Conservation (phyloP, 37 sponge, comb jelly and placozoan genomes). For the Spongilla lacustris region DNA sequence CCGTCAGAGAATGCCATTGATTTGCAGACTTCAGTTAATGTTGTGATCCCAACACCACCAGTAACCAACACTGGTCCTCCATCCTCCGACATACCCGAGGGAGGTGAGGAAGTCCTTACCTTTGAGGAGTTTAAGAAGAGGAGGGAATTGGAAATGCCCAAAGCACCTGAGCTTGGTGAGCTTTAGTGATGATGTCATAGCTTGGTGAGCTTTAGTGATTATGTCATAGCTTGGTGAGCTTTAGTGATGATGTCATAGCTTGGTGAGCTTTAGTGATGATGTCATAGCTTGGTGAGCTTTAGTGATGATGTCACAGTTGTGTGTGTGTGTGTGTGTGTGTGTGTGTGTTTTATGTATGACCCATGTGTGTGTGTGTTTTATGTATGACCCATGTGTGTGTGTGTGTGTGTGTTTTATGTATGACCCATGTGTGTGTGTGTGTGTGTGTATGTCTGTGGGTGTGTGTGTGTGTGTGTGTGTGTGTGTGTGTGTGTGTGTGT, state of each 20-base stretch:
- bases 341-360: not conserved
- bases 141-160: conserved; percentile 18
- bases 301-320: no score
- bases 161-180: not conserved
- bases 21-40: not conserved
- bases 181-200: not conserved
- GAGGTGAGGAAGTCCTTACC: conserved; percentile 68
- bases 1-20: not conserved
- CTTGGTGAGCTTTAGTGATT: not conserved
- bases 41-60: not conserved
- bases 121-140: conserved; percentile 88
- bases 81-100: conserved; percentile 6
- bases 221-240: not conserved
- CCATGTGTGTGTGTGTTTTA: not conserved
- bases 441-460: not conserved
- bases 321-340: not conserved
- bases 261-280: conserved; percentile 4
- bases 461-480: not conserved
- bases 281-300: no score
- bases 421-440: no score
- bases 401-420: no score
- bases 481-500: not conserved
- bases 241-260: not conserved
- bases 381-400: no score
- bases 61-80: not conserved